phyloP scores from a whole-genome alignment of 2,888 invertebrate species.

The Thymelicus acteon region DNA sequence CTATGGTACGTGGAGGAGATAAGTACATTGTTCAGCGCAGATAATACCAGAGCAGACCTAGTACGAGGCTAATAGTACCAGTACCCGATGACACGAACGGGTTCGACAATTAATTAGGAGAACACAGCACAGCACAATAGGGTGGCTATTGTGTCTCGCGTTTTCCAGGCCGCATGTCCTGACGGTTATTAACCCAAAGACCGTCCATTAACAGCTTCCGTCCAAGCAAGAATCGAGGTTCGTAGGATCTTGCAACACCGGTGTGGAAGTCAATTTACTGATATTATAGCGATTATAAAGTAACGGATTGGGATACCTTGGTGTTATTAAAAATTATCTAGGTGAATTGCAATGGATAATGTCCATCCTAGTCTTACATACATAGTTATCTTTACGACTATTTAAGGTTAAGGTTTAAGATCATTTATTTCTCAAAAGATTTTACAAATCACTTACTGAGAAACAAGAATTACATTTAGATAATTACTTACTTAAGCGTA shows the following conservation, averaged over 20 bases:
- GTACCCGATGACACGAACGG: constrained; percentile 18
- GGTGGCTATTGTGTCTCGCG: constrained; percentile 61
- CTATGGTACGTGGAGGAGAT: constrained; percentile 3
- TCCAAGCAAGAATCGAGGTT: constrained; percentile 62
- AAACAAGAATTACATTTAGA: no score
- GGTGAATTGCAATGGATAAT: no score
- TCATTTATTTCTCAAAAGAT: no score
- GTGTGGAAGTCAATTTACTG: neutral
- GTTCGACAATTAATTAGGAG: constrained; percentile 35
- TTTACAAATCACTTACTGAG: no score
- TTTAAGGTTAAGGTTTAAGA: no score
- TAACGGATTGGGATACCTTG: neutral
- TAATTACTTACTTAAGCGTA: no score
- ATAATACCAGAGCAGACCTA: neutral
- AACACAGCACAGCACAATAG: constrained; percentile 49
- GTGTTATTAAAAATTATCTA: no score
- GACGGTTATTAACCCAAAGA: constrained; percentile 72
- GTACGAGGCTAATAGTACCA: neutral
- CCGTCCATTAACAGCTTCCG: constrained; percentile 73
- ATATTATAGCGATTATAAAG: neutral
- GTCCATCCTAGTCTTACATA: no score
- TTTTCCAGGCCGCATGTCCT: constrained; percentile 59
- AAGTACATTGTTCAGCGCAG: constrained; percentile 11
- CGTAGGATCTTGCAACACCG: constrained; percentile 37
- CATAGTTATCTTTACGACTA: no score